Conservation (phyloP, 2,888 invertebrate genomes). For the Tipula confusa region DNA sequence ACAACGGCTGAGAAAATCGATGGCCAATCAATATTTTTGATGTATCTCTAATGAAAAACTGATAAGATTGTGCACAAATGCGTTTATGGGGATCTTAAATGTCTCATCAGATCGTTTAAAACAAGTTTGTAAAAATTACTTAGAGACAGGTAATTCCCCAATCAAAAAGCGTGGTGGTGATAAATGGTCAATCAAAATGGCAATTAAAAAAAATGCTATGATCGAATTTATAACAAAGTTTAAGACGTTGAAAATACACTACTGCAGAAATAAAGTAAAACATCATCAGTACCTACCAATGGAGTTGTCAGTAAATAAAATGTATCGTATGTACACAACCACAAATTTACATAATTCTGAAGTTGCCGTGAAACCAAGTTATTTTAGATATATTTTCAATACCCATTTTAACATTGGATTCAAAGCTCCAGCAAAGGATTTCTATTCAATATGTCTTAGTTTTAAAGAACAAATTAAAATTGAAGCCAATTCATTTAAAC, state of each 20-base stretch:
- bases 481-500: too few species aligned
- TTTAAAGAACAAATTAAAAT: not conserved
- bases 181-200: not conserved
- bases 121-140: too few species aligned
- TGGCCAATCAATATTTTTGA: not conserved
- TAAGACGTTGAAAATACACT: not conserved
- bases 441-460: not conserved
- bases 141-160: not conserved
- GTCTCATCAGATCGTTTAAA: too few species aligned
- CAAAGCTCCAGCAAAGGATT: too few species aligned
- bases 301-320: not conserved
- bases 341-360: not conserved
- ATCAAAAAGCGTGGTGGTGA: not conserved
- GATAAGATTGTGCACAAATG: not conserved
- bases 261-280: not conserved
- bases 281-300: not conserved
- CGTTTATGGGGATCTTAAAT: not conserved
- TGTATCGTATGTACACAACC: not conserved
- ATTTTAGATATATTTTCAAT: not conserved
- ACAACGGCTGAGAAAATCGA: not conserved
- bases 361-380: not conserved
- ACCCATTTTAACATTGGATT: not conserved
- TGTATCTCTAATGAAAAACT: not conserved
- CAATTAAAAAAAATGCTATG: not conserved
- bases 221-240: not conserved